Percentiles rank a stretch among this genome's conserved stretches.
phyloP scores from a whole-genome alignment of 2,888 invertebrate species.

The Plagodis dolabraria region DNA sequence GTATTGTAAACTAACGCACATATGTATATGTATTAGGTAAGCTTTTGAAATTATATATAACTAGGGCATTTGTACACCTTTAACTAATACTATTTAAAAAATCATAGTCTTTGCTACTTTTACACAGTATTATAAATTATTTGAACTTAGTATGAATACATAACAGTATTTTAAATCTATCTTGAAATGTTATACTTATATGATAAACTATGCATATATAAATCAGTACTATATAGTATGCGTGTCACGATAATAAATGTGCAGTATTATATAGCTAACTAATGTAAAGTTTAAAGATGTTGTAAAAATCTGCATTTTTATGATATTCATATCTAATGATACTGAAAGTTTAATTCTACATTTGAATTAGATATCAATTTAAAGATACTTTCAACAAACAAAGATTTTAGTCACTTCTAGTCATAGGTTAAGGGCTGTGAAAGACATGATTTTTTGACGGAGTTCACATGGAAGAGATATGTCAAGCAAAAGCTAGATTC shows the following conservation, averaged over 20 bases:
- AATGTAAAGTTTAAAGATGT: not conserved
- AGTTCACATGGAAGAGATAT: conserved; percentile 11
- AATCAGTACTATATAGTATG: too few relatives aligned
- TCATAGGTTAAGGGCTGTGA: conserved; percentile 77
- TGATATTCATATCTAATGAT: too few relatives aligned
- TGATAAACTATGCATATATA: too few relatives aligned
- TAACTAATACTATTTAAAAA: conserved; percentile 3
- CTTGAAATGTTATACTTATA: not conserved
- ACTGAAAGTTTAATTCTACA: too few relatives aligned
- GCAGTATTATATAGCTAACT: conserved; percentile 7
- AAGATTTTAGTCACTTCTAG: conserved; percentile 64
- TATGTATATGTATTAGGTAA: not conserved
- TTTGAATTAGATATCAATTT: too few relatives aligned
- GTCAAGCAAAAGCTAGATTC: conserved; percentile 15
- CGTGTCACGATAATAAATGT: not conserved
- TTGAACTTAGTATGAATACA: not conserved
- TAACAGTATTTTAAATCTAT: conserved; percentile 7
- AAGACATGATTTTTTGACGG: conserved; percentile 54
- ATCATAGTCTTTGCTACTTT: conserved; percentile 64
- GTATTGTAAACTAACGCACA: not conserved
- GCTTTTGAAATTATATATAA: not conserved
- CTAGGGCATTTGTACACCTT: not conserved
- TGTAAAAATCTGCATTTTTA: too few relatives aligned
- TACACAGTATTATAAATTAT: conserved; percentile 55
- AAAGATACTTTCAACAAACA: too few relatives aligned